Percentiles rank a stretch among this genome's conserved stretches.
Evolutionary conservation across 2,113 vertebrate genomes (phyloP).

Genomic region (Amphilophus citrinellus): DNA sequence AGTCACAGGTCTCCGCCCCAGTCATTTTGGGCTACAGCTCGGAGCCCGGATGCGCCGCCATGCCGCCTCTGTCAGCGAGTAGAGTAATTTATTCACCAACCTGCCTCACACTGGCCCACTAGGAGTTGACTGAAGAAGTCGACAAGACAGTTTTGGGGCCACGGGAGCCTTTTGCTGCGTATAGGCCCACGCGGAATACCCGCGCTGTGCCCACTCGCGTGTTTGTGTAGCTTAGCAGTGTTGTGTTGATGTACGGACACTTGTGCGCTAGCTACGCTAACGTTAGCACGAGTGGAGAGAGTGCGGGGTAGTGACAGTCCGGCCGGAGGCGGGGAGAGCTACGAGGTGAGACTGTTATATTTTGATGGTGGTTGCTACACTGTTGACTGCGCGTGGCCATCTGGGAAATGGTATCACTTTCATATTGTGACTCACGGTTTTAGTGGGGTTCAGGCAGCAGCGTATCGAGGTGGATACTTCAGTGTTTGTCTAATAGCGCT

Average conservation of each 20-base stretch:
- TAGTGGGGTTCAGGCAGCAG: background rate
- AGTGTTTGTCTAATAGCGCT: background rate
- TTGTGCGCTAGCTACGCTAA: conserved; percentile 69
- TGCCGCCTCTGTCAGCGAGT: conserved; percentile 63
- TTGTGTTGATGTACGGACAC: conserved; percentile 39
- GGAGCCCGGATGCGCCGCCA: conserved; percentile 78
- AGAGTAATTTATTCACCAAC: conserved; percentile 62
- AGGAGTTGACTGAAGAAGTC: conserved; percentile 55
- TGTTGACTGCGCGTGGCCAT: conserved; percentile 50
- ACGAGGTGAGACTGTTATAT: conserved; percentile 74
- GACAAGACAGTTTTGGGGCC: background rate
- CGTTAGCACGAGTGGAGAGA: conserved; percentile 69
- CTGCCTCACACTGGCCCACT: conserved; percentile 38
- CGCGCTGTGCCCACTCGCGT: background rate
- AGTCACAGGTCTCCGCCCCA: conserved; percentile 61
- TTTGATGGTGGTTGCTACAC: conserved; percentile 67
- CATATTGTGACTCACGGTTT: background rate
- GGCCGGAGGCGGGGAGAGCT: conserved; percentile 76
- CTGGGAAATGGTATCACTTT: conserved; percentile 29
- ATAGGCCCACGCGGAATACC: background rate
- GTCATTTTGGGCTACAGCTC: conserved; percentile 52
- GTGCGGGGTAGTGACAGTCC: conserved; percentile 69
- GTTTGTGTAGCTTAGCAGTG: conserved; percentile 2
- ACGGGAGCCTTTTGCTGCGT: background rate
- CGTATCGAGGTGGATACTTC: conserved; percentile 24